These are phyloP conservation scores for Priocnemis perturbator DNA, from an alignment of 2,888 invertebrate species.

Conservation along the genomic window DNA sequence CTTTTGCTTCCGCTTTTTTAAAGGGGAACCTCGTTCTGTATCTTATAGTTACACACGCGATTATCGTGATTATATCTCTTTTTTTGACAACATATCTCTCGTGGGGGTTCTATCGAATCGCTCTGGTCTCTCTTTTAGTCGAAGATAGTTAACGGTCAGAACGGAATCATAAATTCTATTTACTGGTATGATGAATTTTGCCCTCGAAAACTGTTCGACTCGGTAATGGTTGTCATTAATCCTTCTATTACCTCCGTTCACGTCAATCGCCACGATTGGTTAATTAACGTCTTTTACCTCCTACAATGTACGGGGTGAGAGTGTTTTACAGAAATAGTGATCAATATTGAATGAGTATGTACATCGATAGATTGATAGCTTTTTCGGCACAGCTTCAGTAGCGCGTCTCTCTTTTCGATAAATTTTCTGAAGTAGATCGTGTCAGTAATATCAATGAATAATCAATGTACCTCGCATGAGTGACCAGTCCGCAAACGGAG, in stretches of 20 bases:
- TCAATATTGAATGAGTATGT: no score
- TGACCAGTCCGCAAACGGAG: no score
- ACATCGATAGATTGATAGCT: no score
- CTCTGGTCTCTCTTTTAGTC: conserved; percentile 7
- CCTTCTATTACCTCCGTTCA: conserved; percentile 26
- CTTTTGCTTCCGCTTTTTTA: conserved; percentile 25
- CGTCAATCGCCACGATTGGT: no score
- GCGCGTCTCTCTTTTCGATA: no score
- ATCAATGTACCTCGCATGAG: no score
- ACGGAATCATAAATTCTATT: conserved; percentile 19
- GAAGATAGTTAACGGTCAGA: conserved; percentile 18
- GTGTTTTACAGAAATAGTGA: no score
- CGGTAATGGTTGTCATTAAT: conserved; percentile 28
- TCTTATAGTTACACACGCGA: conserved; percentile 47
- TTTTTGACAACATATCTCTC: conserved; percentile 13
- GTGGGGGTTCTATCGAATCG: background rate
- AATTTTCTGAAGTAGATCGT: no score
- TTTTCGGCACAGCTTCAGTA: no score
- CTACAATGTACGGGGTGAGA: no score
- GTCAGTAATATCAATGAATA: no score
- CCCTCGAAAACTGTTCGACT: conserved; percentile 23
- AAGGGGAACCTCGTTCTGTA: conserved; percentile 35
- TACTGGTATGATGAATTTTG: conserved; percentile 14
- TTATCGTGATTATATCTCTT: conserved; percentile 44
- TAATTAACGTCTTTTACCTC: no score